A percentile compares a stretch with the other conserved stretches of the same genome.
Conservation (phyloP, 30 jellyfish, hydroid and myxozoan species). For the Hydra vulgaris region DNA sequence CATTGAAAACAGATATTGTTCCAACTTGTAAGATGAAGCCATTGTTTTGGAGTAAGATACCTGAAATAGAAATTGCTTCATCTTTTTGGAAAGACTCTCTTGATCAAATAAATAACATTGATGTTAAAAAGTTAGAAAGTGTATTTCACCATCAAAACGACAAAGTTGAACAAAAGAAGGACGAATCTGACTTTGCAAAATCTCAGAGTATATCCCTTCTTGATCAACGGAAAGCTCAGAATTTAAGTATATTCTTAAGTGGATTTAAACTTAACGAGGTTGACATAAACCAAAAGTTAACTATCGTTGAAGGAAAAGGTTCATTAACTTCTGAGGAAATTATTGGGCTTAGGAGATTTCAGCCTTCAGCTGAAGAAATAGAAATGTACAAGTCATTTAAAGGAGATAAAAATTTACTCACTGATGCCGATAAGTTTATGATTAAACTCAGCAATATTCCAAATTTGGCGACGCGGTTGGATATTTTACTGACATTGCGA, state of each 20-base stretch:
- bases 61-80: slow-evolving; percentile 44
- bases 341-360: slow-evolving; percentile 66
- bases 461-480: slow-evolving; percentile 45
- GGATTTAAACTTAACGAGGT: slow-evolving; percentile 68
- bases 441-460: slow-evolving; percentile 57
- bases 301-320: slow-evolving; percentile 40
- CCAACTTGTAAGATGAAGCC: slow-evolving; percentile 75
- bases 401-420: slow-evolving; percentile 35
- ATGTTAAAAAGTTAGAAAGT: slow-evolving; percentile 40
- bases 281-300: slow-evolving; percentile 59
- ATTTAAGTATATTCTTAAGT: slow-evolving; percentile 78
- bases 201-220: slow-evolving; percentile 49
- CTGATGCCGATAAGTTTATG: slow-evolving; percentile 64
- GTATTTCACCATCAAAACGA: slow-evolving; percentile 40
- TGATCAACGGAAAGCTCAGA: slow-evolving; percentile 84
- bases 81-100: slow-evolving; percentile 66
- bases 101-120: slow-evolving; percentile 38
- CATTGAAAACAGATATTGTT: slow-evolving; percentile 55
- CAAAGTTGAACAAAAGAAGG: neutral
- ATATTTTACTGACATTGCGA: slow-evolving; percentile 55
- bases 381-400: slow-evolving; percentile 61
- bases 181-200: slow-evolving; percentile 3
- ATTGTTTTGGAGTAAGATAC: slow-evolving; percentile 83
- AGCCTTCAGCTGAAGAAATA: slow-evolving; percentile 86
- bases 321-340: slow-evolving; percentile 68